Evolutionary conservation across 2,888 invertebrate genomes (phyloP).

Genomic region (Spilosoma lubricipeda): DNA sequence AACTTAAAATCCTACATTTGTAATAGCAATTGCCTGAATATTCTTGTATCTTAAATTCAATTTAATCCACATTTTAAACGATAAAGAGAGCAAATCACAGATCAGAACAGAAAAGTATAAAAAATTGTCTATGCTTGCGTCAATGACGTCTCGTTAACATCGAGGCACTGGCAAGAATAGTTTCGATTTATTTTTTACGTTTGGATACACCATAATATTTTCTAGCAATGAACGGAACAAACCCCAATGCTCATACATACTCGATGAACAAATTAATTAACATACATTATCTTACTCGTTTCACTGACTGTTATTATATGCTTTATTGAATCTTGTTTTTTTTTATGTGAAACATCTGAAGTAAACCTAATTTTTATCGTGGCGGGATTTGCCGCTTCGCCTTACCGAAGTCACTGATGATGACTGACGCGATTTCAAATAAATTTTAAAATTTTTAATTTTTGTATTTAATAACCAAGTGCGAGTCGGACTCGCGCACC

Average conservation of each 20-base stretch:
- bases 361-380: no score
- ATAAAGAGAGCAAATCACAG: constrained; percentile 46
- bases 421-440: no score
- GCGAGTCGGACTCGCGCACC: no score
- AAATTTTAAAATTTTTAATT: no score
- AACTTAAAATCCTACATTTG: constrained; percentile 56
- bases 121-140: constrained; percentile 47
- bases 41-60: constrained; percentile 52
- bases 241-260: not conserved
- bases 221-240: not conserved
- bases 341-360: no score
- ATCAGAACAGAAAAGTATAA: constrained; percentile 23
- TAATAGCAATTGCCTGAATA: constrained; percentile 57
- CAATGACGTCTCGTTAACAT: constrained; percentile 37
- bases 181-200: not conserved
- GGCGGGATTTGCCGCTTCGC: no score
- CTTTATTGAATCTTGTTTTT: no score
- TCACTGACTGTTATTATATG: no score
- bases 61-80: constrained; percentile 60
- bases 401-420: no score
- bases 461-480: no score
- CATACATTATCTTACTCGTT: no score
- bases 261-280: not conserved
- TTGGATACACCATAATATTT: not conserved
- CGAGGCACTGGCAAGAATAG: constrained; percentile 9